Conservation (phyloP, 92 coral and sea anemone genomes). For the Meandrina meandrites region DNA sequence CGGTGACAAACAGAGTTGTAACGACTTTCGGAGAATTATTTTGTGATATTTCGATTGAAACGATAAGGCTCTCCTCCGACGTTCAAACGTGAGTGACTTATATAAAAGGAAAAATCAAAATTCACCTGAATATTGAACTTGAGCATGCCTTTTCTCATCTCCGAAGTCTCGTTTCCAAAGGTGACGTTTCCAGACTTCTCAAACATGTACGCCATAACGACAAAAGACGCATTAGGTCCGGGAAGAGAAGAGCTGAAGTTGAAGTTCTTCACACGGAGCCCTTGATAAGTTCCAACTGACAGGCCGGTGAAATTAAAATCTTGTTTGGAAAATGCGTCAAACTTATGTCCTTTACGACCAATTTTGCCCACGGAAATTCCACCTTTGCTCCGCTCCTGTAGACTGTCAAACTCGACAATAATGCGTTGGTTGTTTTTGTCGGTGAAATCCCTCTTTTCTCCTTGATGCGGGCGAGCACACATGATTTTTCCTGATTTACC, state of each 20-base stretch:
- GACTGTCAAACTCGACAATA: slow-evolving; percentile 25
- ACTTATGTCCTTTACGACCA: slow-evolving; percentile 4
- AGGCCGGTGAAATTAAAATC: slow-evolving; percentile 18
- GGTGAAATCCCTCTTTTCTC: slow-evolving; percentile 6
- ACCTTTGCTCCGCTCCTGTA: slow-evolving; percentile 31
- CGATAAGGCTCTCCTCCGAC: too few species aligned
- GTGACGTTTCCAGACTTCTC: slow-evolving; percentile 29
- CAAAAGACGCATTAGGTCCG: slow-evolving; percentile 5
- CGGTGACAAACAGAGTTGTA: too few species aligned
- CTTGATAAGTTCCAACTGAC: slow-evolving; percentile 1
- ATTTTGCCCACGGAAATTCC: slow-evolving; percentile 24
- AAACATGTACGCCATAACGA: slow-evolving; percentile 42
- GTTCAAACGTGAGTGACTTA: too few species aligned
- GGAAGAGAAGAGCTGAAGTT: neutral
- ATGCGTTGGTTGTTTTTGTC: slow-evolving; percentile 3
- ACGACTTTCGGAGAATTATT: too few species aligned
- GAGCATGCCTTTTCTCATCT: slow-evolving; percentile 42
- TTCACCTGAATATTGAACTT: slow-evolving; percentile 44
- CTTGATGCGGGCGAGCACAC: slow-evolving; percentile 17
- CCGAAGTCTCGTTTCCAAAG: slow-evolving; percentile 43
- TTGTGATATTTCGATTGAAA: too few species aligned
- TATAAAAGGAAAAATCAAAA: too few species aligned
- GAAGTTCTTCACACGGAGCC: slow-evolving; percentile 26
- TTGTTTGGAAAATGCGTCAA: slow-evolving; percentile 22
- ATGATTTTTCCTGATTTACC: slow-evolving; percentile 17